These are phyloP conservation scores for Ambastaia sidthimunki DNA, from an alignment of 2,797 vertebrate species.

Conservation along the genomic window DNA sequence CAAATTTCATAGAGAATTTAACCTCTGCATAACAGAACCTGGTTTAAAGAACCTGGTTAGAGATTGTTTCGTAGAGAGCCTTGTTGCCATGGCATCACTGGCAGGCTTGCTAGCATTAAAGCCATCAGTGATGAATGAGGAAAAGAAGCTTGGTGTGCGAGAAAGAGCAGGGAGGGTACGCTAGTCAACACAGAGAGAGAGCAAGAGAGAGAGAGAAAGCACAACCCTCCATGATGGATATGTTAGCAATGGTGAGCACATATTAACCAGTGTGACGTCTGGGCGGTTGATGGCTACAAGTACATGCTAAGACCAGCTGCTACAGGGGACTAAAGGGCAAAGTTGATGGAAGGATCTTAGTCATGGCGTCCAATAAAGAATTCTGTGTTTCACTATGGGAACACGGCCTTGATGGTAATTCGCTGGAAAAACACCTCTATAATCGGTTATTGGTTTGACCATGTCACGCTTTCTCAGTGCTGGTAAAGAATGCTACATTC, in stretches of 20 bases:
- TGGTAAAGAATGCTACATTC: constrained; percentile 40
- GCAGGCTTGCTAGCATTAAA: constrained; percentile 51
- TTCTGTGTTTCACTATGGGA: constrained; percentile 40
- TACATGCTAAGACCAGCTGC: constrained; percentile 49
- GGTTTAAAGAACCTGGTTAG: constrained; percentile 41
- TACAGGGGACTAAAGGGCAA: constrained; percentile 39
- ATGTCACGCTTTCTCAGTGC: constrained; percentile 24
- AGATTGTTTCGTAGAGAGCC: constrained; percentile 53
- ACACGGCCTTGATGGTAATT: constrained; percentile 16
- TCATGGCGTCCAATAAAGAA: constrained; percentile 23
- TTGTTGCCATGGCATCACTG: constrained; percentile 59
- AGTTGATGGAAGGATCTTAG: constrained; percentile 35
- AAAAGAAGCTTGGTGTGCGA: constrained; percentile 35
- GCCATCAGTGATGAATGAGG: constrained; percentile 59
- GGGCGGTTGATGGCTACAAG: constrained; percentile 40
- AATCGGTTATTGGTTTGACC: constrained; percentile 23
- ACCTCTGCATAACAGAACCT: constrained; percentile 50
- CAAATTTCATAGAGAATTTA: constrained; percentile 24
- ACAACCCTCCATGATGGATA: constrained; percentile 55
- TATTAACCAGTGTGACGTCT: constrained; percentile 55
- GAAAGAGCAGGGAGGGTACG: constrained; percentile 27
- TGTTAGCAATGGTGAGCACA: constrained; percentile 44
- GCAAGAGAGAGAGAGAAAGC: constrained; percentile 4
- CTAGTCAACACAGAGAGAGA: constrained; percentile 44
- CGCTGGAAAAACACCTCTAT: background rate